Percentiles rank a stretch among this genome's conserved stretches.
These are phyloP conservation scores for Ispidina picta DNA, from an alignment of 2,797 vertebrate genomes.

Conservation along the genomic window DNA sequence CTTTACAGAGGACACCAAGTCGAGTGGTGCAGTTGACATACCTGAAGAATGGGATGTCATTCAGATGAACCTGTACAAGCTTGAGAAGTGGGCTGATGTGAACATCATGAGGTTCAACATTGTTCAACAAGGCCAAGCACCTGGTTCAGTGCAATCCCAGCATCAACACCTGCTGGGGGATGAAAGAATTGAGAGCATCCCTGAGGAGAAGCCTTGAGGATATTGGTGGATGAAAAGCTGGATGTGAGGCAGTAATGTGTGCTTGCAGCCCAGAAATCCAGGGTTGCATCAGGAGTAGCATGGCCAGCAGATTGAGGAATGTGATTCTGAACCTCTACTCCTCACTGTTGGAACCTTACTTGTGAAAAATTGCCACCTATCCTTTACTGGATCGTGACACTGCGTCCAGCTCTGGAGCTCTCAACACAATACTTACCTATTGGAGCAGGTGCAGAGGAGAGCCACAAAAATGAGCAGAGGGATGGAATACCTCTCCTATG, in stretches of 20 bases:
- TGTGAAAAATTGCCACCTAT: no score
- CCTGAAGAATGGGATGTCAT: not conserved
- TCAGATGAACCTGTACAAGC: not conserved
- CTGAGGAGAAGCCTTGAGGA: rapidly evolving
- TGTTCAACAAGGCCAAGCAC: not conserved
- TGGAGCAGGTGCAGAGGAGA: not conserved
- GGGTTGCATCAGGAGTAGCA: not conserved
- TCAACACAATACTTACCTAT: not conserved
- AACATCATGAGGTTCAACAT: not conserved
- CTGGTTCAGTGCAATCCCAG: rapidly evolving
- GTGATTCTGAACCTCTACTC: not conserved
- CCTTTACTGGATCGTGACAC: no score
- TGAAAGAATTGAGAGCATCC: not conserved
- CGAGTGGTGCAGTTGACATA: rapidly evolving
- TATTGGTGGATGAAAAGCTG: not conserved
- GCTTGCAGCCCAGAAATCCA: not conserved
- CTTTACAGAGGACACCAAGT: not conserved
- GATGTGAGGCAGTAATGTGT: not conserved
- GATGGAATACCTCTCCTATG: not conserved
- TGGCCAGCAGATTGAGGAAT: not conserved
- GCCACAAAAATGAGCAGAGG: not conserved
- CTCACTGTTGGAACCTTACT: not conserved
- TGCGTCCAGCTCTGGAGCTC: not conserved
- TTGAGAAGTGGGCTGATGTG: not conserved
- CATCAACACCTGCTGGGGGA: not conserved